Evolutionary conservation across 2,113 vertebrate genomes (phyloP).

Genomic region (Cochlearius cochlearius): DNA sequence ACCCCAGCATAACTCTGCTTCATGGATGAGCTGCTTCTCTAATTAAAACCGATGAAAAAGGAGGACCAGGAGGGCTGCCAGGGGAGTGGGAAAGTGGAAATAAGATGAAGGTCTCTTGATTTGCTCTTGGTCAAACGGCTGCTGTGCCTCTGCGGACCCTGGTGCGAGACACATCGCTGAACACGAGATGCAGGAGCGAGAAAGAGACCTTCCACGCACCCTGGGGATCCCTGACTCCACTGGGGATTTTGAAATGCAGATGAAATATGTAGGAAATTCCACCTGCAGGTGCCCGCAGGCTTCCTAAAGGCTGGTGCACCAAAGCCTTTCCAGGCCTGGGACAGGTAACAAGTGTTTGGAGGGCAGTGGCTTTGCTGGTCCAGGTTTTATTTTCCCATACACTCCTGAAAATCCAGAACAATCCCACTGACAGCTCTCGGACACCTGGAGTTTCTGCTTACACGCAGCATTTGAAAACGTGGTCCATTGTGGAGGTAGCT

Average conservation of each 20-base stretch:
- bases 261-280: neutral
- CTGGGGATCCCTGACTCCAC: neutral
- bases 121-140: neutral
- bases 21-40: constrained; percentile 23
- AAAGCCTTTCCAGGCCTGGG: neutral
- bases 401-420: neutral
- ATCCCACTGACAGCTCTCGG: neutral
- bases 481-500: neutral
- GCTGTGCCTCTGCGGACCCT: neutral
- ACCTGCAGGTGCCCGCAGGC: neutral
- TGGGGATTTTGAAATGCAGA: neutral
- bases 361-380: neutral
- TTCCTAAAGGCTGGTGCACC: neutral
- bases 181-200: neutral
- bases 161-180: neutral
- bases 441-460: neutral
- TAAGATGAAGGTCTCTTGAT: neutral
- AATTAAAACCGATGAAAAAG: neutral
- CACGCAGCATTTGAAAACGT: fast-evolving
- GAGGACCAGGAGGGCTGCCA: neutral
- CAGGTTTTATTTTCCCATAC: neutral
- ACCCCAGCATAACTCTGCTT: neutral
- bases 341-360: neutral
- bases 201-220: neutral
- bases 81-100: neutral